Evolutionary conservation across 2,797 vertebrate genomes (phyloP), one percentile per base, ranked within the genome.

Genomic region (Danio albolineatus): DNA sequence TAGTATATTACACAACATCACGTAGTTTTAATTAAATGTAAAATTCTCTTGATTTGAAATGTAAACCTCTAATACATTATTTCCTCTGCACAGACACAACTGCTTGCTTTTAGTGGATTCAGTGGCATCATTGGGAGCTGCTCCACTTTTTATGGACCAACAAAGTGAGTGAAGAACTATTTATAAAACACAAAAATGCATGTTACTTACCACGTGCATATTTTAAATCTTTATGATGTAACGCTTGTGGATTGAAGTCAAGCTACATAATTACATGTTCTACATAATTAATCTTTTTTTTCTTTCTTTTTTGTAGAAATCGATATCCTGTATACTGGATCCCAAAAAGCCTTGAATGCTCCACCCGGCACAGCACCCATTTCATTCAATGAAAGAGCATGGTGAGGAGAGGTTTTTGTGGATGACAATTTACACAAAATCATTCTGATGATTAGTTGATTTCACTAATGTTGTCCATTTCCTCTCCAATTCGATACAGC

Each of bases 31-130:
- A 28, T 28, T 28, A 28, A 28, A 28, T 28, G 28, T 28, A 28
- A 28, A 28, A 28, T 28, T 28, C 28, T 28, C 1, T n/a, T 28
- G 28, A 28, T 28, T 28, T 28, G 28, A 28, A 28, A 28, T 28
- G 17, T 16, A 70, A 8, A 38, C 13, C 4, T 70, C 16, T 69
- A 41, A 28, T 41, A 8, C 10, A 14, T 80, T 16, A 17, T n/a
- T 79, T 64, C 49, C 10, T 77, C 38, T 54, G n/a, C 75, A 17
- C 89, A 99, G 97, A 88, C 90, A 97, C 39, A 90, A 95, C 84
- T 98, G 97, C 80, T 93, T 99, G 82, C 93, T 99, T 76, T 89
- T 99, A 13, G 96, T 99, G 43, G 97, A 99, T 2, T 92, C 95
- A 0, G 97, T 99, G 41, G 98, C 97, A 0, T 98, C 97, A 0